Evolutionary conservation across 2,797 vertebrate species (phyloP).

Genomic region (Decapterus maruadsi): DNA sequence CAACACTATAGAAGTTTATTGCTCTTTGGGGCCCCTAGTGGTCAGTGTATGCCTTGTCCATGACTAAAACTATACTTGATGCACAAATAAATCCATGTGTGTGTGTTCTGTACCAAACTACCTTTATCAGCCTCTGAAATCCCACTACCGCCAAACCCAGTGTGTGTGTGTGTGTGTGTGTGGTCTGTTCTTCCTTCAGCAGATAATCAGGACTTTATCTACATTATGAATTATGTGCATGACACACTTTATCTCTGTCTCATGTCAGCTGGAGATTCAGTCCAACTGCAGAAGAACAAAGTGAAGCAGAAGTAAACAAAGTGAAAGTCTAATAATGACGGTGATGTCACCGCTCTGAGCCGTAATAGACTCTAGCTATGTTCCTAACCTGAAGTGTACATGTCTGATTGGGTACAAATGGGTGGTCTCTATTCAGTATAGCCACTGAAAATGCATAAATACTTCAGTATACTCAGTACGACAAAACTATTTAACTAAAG

Average conservation of each 20-base stretch:
- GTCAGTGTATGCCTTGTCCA: no score
- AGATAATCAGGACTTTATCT: conserved; percentile 3
- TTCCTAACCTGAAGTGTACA: no score
- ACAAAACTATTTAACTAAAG: no score
- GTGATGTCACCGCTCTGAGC: background rate
- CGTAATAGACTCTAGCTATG: background rate
- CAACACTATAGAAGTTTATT: no score
- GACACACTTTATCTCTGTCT: background rate
- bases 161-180: no score
- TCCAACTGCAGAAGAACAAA: conserved; percentile 5
- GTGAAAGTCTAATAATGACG: background rate
- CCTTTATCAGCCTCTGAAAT: background rate
- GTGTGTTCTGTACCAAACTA: background rate
- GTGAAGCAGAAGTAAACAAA: conserved; percentile 15
- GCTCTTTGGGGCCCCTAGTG: no score
- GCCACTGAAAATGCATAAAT: no score
- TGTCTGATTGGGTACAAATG: conserved; percentile 1
- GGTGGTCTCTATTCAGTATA: no score
- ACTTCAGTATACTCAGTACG: no score
- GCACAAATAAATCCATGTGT: background rate
- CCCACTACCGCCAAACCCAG: background rate
- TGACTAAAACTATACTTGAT: background rate
- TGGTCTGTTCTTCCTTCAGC: background rate
- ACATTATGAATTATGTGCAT: conserved; percentile 6
- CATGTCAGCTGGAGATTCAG: background rate